Evolutionary conservation across 2,797 vertebrate genomes (phyloP).

Genomic region (Phrynocephalus vlangalii): DNA sequence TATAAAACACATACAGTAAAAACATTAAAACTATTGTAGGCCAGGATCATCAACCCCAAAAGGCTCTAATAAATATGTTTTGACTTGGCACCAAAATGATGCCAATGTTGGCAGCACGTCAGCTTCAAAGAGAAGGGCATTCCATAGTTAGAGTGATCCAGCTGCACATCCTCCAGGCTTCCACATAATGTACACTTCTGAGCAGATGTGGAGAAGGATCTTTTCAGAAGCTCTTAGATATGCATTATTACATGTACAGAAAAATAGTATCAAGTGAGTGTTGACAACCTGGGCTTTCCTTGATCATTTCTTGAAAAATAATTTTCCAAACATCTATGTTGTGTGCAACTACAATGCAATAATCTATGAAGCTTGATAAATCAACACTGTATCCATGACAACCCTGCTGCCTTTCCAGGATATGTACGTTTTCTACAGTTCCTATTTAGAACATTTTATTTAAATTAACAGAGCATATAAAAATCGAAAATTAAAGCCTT

Average conservation of each 20-base stretch:
- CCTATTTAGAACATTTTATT: conserved; percentile 26
- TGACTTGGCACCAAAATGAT: no score
- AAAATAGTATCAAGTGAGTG: neutral
- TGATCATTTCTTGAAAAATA: neutral
- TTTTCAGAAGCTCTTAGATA: neutral
- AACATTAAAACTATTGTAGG: no score
- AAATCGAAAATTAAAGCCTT: conserved; percentile 9
- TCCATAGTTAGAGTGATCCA: no score
- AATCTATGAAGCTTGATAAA: neutral
- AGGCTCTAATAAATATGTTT: no score
- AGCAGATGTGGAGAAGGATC: no score
- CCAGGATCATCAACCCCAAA: no score
- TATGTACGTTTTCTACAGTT: conserved; percentile 10
- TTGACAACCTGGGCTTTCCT: neutral
- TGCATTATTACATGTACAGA: neutral
- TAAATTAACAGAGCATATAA: conserved; percentile 23
- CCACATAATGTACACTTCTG: no score
- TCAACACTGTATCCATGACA: neutral
- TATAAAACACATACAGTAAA: no score
- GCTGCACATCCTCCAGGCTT: no score
- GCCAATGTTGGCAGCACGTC: no score
- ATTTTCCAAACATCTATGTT: neutral
- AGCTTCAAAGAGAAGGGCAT: no score
- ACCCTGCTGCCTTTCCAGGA: neutral
- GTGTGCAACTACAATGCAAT: neutral